These are phyloP conservation scores for Podarcis muralis DNA, from an alignment of 2,113 vertebrate species.

Conservation along the genomic window DNA sequence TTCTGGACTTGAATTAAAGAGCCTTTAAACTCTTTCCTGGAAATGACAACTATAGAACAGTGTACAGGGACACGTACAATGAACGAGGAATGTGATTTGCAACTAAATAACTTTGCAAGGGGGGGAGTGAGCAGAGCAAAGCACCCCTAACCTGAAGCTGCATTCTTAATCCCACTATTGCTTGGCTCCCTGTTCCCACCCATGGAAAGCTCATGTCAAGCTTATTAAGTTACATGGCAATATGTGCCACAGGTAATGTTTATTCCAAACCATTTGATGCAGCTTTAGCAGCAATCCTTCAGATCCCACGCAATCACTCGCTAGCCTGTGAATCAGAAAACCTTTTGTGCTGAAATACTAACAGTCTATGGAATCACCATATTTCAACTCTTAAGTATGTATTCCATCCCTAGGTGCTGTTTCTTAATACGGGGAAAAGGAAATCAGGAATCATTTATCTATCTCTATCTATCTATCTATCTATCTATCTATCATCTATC, in stretches of 20 bases:
- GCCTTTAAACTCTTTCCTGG: background rate
- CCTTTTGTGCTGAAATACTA: background rate
- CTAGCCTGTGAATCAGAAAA: constrained; percentile 27
- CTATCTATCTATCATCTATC: too few species aligned
- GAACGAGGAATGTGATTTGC: background rate
- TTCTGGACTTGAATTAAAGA: background rate
- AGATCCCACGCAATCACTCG: background rate
- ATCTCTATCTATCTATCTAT: too few species aligned
- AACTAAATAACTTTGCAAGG: constrained; percentile 1
- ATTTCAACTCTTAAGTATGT: background rate
- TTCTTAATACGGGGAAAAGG: background rate
- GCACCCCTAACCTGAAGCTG: background rate
- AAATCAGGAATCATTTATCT: background rate
- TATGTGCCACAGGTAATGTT: constrained; percentile 49
- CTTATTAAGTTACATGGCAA: constrained; percentile 36
- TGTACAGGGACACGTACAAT: background rate
- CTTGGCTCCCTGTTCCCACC: background rate
- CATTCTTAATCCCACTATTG: background rate
- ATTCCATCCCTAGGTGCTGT: accelerated
- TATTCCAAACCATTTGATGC: constrained; percentile 43
- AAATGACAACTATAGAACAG: constrained; percentile 19
- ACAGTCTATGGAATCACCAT: background rate
- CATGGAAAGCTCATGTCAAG: constrained; percentile 38
- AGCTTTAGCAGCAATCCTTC: constrained; percentile 34
- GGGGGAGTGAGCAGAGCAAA: background rate